Evolutionary conservation across 2,888 invertebrate genomes (phyloP), one percentile per base, ranked within the genome.

Genomic region (Cosmopolites sordidus): DNA sequence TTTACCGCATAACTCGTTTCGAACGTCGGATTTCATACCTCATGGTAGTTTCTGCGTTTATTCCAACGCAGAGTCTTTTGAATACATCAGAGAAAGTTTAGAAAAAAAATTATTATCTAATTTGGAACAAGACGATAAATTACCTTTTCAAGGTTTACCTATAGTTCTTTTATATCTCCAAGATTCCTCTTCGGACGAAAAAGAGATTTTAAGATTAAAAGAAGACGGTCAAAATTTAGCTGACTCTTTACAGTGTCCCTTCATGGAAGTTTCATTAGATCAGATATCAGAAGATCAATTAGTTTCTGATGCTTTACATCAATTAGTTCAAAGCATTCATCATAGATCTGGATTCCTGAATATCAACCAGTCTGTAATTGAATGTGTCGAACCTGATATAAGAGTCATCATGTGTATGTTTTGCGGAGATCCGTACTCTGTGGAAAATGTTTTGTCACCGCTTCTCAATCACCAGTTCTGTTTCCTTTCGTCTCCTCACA

Each of bases 321-420:
- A 86, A 62, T 74, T 91, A 46, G 80, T 89, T 54, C 80, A 87
- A 64, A 86, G 86, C 39, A 88, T 89, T 69, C 85, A 87, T 60
- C 87, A 88, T 73, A 80, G 87, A 63, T 85, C 87, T 33, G 87
- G 87, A 54, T 82, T 89, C 62, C 79, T 88, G 51, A 83, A 80
- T 69, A 82, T 83, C 64, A 83, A 83, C 73, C 83, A 86, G 63
- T 84, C 86, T 47, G 82, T 88, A 29, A 85, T 87, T 45, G 89
- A 89, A 61, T 86, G 86, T 70, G 83, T 87, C 60, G 89, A 90
- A 66, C 89, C 90, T 2, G 91, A 92, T 74, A 89, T 91, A 68
- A 86, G 93, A 65, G 90, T 94, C 73, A 89, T 90, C 72, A 89
- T 97, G 82, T 95, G 94, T 74, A 88, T 95, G 85, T 93, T 95